Evolutionary conservation across 2,797 vertebrate species (phyloP).

Genomic region (Natrix natrix): DNA sequence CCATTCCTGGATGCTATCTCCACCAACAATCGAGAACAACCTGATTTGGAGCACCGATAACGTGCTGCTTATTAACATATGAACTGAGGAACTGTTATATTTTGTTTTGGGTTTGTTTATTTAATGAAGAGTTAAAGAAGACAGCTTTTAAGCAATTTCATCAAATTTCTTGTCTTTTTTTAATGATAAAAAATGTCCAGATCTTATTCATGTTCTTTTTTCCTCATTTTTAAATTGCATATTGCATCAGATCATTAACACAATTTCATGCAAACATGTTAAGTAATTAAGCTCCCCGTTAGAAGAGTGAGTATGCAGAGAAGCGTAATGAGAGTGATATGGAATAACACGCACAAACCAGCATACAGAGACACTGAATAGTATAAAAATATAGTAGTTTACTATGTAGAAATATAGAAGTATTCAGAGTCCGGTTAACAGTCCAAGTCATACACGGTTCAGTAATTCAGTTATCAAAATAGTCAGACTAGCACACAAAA

Average conservation of each 20-base stretch:
- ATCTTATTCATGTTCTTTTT: neutral
- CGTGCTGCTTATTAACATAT: neutral
- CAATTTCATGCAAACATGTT: neutral
- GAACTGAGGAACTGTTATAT: neutral
- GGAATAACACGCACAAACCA: too few relatives aligned
- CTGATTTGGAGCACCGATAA: neutral
- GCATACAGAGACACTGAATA: too few relatives aligned
- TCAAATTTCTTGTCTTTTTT: neutral
- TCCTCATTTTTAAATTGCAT: neutral
- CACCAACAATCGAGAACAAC: neutral
- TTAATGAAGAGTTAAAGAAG: neutral
- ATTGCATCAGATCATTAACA: neutral
- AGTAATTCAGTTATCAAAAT: too few relatives aligned
- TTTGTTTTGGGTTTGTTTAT: neutral
- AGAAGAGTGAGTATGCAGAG: too few relatives aligned
- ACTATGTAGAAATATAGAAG: too few relatives aligned
- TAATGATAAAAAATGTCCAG: neutral
- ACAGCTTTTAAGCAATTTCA: neutral
- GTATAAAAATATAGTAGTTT: too few relatives aligned
- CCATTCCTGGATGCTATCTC: too few relatives aligned
- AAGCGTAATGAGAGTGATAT: too few relatives aligned
- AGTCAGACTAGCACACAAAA: too few relatives aligned
- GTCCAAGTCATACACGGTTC: too few relatives aligned
- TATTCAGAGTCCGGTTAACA: too few relatives aligned
- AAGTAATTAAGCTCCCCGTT: too few relatives aligned